These are phyloP conservation scores for Enteromius unitaeniatus DNA, from an alignment of 2,797 vertebrate genomes.

Conservation along the genomic window DNA sequence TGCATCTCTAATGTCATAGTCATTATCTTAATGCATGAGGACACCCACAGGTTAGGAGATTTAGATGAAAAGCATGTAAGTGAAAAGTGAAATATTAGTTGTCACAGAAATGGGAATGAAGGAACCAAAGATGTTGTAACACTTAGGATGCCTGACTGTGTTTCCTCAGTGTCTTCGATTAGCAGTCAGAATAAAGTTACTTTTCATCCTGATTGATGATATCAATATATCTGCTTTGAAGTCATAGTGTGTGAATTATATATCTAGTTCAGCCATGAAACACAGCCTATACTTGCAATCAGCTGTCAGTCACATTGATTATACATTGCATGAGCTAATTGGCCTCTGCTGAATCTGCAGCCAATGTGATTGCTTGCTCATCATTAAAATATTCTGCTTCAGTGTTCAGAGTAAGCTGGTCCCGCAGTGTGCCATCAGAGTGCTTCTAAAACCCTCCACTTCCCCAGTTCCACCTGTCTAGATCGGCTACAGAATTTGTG, in stretches of 20 bases:
- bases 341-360: neutral
- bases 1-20: slow-evolving; percentile 28
- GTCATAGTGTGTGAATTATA: slow-evolving; percentile 13
- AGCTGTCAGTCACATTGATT: neutral
- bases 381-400: neutral
- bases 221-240: slow-evolving; percentile 42
- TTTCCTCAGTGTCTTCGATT: neutral
- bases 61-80: slow-evolving; percentile 26
- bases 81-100: neutral
- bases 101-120: neutral
- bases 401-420: neutral
- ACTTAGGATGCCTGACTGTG: neutral
- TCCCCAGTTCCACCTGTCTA: neutral
- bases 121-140: neutral
- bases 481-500: neutral
- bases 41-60: slow-evolving; percentile 15
- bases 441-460: neutral
- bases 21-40: slow-evolving; percentile 36
- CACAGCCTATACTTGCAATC: neutral
- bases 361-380: slow-evolving; percentile 1
- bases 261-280: neutral
- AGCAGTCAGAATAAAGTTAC: slow-evolving; percentile 30
- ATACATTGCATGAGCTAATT: neutral
- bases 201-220: slow-evolving; percentile 26
- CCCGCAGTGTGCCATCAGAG: neutral